Evolutionary conservation across 2,113 vertebrate genomes (phyloP).

Genomic region (Romanogobio albipinnatus): DNA sequence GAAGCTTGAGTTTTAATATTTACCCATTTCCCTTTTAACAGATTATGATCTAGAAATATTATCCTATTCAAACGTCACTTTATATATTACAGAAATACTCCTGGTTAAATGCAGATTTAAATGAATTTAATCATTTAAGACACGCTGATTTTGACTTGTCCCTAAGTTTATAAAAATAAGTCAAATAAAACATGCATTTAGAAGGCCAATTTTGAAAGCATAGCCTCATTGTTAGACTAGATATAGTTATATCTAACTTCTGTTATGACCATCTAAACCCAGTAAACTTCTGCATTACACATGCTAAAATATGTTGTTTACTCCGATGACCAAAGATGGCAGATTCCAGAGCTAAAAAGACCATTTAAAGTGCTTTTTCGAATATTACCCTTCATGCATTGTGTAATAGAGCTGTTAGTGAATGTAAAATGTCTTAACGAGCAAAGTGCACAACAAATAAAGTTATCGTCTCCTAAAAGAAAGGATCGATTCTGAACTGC

Average conservation of each 20-base stretch:
- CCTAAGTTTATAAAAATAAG: too few relatives aligned
- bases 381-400: too few relatives aligned
- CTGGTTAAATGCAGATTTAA: not conserved
- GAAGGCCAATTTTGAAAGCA: not conserved
- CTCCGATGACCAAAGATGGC: not conserved
- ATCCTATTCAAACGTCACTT: not conserved
- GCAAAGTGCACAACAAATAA: too few relatives aligned
- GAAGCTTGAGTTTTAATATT: not conserved
- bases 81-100: not conserved
- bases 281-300: not conserved
- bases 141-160: too few relatives aligned
- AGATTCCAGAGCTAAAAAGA: too few relatives aligned
- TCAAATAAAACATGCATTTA: not conserved
- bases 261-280: not conserved
- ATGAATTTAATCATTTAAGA: not conserved
- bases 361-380: too few relatives aligned
- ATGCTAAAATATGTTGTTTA: not conserved
- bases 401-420: too few relatives aligned
- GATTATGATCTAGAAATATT: not conserved
- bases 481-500: too few relatives aligned
- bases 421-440: too few relatives aligned
- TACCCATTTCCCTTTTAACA: not conserved
- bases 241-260: not conserved
- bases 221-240: not conserved
- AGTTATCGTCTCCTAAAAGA: too few relatives aligned